Evolutionary conservation across 1,140 invertebrate genomes (phyloP).

Genomic region (Heliconius congener): DNA sequence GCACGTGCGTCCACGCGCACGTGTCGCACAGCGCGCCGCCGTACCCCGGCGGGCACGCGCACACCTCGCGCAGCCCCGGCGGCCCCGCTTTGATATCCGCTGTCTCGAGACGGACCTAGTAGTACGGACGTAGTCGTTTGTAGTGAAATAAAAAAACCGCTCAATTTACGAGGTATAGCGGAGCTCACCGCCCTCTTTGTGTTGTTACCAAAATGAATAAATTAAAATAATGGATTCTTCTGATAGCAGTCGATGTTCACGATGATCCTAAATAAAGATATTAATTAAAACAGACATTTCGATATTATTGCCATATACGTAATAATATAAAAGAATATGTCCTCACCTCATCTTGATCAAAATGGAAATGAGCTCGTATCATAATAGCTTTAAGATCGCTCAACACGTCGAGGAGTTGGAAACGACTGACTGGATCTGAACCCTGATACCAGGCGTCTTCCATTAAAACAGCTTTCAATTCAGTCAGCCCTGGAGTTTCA

Average conservation of each 20-base stretch:
- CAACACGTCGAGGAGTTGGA: constrained; percentile 93
- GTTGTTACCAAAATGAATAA: no score
- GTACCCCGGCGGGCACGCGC: constrained; percentile 85
- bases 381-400: constrained; percentile 90
- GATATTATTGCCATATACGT: no score
- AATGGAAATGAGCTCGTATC: constrained; percentile 95
- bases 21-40: constrained; percentile 91
- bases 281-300: no score
- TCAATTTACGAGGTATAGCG: no score
- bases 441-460: constrained; percentile 90
- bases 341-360: constrained; percentile 94
- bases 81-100: constrained; percentile 54
- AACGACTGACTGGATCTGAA: constrained; percentile 84
- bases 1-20: constrained; percentile 92
- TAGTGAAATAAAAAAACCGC: no score
- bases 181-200: no score
- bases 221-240: no score
- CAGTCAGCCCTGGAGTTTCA: constrained; percentile 78
- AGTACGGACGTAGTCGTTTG: background rate
- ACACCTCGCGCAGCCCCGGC: constrained; percentile 82
- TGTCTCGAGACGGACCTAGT: constrained; percentile 63
- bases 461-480: constrained; percentile 84
- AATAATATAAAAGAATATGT: no score
- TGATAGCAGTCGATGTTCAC: no score
- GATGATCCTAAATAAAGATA: no score